Evolutionary conservation across 2,113 vertebrate genomes (phyloP).

Genomic region (Malurus elegans): DNA sequence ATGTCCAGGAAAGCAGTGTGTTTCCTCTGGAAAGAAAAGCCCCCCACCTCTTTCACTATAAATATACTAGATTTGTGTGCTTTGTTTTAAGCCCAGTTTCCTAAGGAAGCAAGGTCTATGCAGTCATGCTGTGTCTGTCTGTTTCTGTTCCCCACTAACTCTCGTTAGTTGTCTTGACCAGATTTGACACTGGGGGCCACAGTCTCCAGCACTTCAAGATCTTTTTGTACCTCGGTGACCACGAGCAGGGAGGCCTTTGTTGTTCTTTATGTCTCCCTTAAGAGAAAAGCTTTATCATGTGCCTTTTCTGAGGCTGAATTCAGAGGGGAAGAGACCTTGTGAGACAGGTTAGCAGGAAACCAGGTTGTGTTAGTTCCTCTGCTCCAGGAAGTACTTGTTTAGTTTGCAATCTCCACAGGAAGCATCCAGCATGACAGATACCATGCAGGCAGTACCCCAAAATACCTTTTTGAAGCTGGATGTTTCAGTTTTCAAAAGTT

Average conservation of each 20-base stretch:
- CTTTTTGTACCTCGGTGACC: background rate
- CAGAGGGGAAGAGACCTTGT: background rate
- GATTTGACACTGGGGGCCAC: background rate
- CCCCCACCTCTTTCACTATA: constrained; percentile 11
- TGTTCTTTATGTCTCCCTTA: background rate
- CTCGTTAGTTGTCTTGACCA: background rate
- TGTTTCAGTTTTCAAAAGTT: background rate
- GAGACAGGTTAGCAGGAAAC: constrained; percentile 46
- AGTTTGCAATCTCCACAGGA: background rate
- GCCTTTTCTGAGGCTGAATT: background rate
- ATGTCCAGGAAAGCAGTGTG: background rate
- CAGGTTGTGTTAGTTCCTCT: constrained; percentile 24
- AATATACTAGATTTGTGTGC: constrained; percentile 5
- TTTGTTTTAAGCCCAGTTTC: constrained; percentile 60
- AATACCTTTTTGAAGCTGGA: background rate
- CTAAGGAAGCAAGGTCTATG: constrained; percentile 50
- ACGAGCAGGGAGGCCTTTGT: background rate
- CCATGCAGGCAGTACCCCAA: background rate
- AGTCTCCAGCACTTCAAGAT: background rate
- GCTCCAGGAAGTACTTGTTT: constrained; percentile 9
- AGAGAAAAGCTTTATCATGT: background rate
- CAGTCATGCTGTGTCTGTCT: constrained; percentile 41
- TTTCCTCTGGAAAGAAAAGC: constrained; percentile 49
- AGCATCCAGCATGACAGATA: background rate
- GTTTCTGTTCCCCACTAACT: constrained; percentile 8